Conservation (phyloP, 2,888 invertebrate genomes). For the Nemoura dubitans region DNA sequence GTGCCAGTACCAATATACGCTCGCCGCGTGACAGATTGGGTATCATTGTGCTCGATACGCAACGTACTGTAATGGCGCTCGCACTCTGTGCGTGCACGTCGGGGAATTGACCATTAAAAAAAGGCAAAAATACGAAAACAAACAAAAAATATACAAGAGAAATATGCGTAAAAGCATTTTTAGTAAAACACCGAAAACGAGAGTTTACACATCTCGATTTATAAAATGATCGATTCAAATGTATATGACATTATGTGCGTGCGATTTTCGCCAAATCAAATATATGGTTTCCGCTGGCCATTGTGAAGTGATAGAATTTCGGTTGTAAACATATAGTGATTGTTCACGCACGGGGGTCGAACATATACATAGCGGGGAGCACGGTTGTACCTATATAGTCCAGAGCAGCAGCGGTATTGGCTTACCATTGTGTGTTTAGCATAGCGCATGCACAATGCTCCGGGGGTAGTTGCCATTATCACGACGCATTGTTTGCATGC, state of each 20-base stretch:
- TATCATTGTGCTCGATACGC: not conserved
- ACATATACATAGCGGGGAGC: not conserved
- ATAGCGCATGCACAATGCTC: not conserved
- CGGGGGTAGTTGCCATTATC: not conserved
- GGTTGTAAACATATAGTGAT: slow-evolving; percentile 12
- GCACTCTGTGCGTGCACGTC: no score
- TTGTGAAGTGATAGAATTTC: slow-evolving; percentile 12
- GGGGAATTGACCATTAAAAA: not conserved
- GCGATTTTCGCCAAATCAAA: not conserved
- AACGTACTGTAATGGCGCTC: not conserved
- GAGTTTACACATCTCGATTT: not conserved
- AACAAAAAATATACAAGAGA: not conserved
- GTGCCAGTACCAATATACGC: no score
- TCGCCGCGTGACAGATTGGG: not conserved
- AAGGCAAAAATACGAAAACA: no score
- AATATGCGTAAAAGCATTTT: not conserved
- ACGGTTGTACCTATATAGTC: no score
- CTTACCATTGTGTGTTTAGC: slow-evolving; percentile 7
- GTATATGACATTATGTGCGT: not conserved
- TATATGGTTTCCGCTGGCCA: not conserved
- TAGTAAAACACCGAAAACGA: not conserved
- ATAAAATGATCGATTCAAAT: not conserved
- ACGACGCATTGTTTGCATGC: not conserved
- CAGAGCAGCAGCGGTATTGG: not conserved
- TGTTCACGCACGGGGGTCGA: not conserved